Evolutionary conservation across 2,888 invertebrate species (phyloP).

Genomic region (Paralinhomoeus sp.): DNA sequence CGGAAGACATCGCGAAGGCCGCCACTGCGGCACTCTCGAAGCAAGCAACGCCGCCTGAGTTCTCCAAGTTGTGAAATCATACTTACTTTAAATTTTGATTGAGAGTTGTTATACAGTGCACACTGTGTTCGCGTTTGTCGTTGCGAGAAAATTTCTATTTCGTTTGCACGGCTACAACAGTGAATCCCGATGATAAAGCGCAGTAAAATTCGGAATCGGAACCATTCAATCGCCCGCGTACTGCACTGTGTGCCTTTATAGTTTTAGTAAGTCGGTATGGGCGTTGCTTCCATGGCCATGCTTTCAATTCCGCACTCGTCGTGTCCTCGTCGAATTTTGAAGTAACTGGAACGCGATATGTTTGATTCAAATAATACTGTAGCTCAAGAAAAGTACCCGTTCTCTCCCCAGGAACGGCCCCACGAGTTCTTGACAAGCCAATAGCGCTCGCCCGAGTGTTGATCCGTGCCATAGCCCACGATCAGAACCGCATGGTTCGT

Average conservation of each 20-base stretch:
- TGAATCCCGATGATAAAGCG: too few relatives aligned
- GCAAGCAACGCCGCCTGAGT: slow-evolving; percentile 40
- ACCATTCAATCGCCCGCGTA: too few relatives aligned
- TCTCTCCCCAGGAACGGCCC: slow-evolving; percentile 20
- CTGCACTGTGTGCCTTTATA: too few relatives aligned
- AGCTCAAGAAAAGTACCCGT: too few relatives aligned
- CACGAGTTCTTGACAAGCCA: slow-evolving; percentile 30
- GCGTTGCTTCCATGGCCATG: slow-evolving; percentile 23
- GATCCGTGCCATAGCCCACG: slow-evolving; percentile 31
- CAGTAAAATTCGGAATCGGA: too few relatives aligned
- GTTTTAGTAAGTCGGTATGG: slow-evolving; percentile 5
- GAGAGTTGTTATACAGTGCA: too few relatives aligned
- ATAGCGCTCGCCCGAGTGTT: slow-evolving; percentile 21
- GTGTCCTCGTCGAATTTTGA: slow-evolving; percentile 17
- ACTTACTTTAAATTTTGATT: too few relatives aligned
- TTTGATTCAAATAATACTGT: too few relatives aligned
- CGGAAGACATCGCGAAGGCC: slow-evolving; percentile 56
- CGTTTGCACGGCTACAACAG: too few relatives aligned
- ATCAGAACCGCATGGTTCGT: slow-evolving; percentile 32
- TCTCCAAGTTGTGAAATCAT: too few relatives aligned
- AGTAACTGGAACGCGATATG: slow-evolving; percentile 1
- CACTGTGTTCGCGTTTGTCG: slow-evolving; percentile 31
- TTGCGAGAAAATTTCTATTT: too few relatives aligned
- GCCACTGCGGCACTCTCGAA: slow-evolving; percentile 52
- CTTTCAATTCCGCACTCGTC: slow-evolving; percentile 28